Percentiles rank a stretch among this genome's conserved stretches.
Evolutionary conservation across 2,113 vertebrate species (phyloP).

Genomic region (Myotis brandtii): DNA sequence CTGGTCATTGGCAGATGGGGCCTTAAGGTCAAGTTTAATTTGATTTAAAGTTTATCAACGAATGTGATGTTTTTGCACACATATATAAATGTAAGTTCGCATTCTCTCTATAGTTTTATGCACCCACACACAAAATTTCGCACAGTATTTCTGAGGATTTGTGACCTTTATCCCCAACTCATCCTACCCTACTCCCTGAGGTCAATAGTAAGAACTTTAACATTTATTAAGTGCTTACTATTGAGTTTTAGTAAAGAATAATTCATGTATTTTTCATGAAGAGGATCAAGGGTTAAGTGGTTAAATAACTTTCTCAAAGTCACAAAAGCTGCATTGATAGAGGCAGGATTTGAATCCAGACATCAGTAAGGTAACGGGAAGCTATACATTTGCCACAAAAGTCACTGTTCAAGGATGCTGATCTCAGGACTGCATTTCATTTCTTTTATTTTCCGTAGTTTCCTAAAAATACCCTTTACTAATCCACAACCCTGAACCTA

Average conservation of each 20-base stretch:
- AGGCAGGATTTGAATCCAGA: background rate
- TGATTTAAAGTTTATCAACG: background rate
- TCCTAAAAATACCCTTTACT: background rate
- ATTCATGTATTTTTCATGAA: slow-evolving; percentile 1
- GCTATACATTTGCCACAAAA: background rate
- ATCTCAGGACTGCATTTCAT: background rate
- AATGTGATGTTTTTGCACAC: background rate
- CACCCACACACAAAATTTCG: background rate
- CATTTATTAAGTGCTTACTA: background rate
- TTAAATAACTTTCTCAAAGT: slow-evolving; percentile 35
- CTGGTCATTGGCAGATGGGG: background rate
- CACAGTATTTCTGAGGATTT: background rate
- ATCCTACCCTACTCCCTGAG: background rate
- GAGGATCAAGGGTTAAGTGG: background rate
- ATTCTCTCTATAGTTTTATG: background rate
- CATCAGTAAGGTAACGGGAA: background rate
- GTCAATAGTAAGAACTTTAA: background rate
- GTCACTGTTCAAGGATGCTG: background rate
- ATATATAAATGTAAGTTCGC: background rate
- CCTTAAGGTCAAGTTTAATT: background rate
- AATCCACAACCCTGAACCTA: background rate
- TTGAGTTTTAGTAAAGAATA: slow-evolving; percentile 31
- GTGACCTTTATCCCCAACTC: background rate
- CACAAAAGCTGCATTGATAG: background rate
- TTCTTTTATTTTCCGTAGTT: background rate